phyloP scores from a whole-genome alignment of 2,113 vertebrate genomes.

The Mus pahari region DNA sequence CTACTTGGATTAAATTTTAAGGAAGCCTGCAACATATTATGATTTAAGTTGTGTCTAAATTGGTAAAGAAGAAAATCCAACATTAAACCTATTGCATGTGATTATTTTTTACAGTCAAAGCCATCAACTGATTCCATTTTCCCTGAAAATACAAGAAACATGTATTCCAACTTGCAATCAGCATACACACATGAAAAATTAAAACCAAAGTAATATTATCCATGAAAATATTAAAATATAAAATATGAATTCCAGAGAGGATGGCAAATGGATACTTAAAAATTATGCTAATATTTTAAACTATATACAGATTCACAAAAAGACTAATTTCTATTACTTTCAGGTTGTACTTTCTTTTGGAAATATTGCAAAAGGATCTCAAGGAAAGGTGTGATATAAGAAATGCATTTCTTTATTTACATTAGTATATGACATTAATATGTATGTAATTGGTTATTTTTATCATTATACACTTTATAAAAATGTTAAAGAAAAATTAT shows the following conservation, averaged over 20 bases:
- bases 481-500: background rate
- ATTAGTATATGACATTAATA: background rate
- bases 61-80: constrained; percentile 39
- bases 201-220: background rate
- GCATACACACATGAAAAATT: background rate
- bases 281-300: constrained; percentile 36
- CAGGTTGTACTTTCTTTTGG: background rate
- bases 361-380: background rate
- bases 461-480: background rate
- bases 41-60: constrained; percentile 51
- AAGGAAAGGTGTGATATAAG: background rate
- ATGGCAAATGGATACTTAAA: background rate
- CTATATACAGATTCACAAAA: background rate
- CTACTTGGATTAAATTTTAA: constrained; percentile 63
- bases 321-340: background rate
- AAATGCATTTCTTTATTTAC: background rate
- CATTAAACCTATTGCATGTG: constrained; percentile 13
- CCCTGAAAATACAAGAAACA: background rate
- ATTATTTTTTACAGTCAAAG: constrained; percentile 15
- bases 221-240: background rate
- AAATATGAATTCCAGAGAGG: constrained; percentile 32
- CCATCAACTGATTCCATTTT: background rate
- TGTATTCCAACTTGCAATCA: background rate
- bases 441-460: background rate
- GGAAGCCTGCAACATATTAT: constrained; percentile 55